phyloP scores from a whole-genome alignment of 2,113 vertebrate genomes.

The Lepus timidus region DNA sequence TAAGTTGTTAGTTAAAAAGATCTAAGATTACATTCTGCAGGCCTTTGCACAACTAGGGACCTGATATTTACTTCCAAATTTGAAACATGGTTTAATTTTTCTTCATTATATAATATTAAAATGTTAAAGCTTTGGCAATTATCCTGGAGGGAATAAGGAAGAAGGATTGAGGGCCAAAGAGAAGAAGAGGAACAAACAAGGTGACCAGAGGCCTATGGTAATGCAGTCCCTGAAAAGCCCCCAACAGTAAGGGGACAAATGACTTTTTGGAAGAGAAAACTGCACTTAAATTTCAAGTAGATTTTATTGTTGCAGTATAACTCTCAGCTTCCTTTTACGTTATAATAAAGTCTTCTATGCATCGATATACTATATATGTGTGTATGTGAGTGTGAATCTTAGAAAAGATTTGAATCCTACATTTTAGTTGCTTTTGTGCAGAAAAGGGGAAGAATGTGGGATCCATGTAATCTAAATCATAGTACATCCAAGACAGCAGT shows the following conservation, averaged over 20 bases:
- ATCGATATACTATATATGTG: not conserved
- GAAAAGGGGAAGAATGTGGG: not conserved
- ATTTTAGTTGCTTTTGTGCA: not conserved
- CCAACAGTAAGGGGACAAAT: not conserved
- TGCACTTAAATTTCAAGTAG: not conserved
- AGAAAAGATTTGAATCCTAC: not conserved
- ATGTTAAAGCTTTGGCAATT: not conserved
- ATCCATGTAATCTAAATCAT: not conserved
- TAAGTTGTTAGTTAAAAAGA: not conserved
- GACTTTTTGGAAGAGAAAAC: not conserved
- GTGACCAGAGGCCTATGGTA: accelerated
- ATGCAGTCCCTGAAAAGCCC: accelerated
- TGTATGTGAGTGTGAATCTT: not conserved
- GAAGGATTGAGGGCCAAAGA: not conserved
- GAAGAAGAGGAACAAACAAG: not conserved
- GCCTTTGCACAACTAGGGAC: not conserved
- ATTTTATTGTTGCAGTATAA: not conserved
- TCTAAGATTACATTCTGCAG: not conserved
- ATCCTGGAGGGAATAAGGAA: not conserved
- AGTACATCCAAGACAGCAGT: not conserved
- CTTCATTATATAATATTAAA: not conserved
- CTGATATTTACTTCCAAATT: not conserved
- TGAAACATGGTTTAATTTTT: not conserved
- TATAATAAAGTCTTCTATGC: not conserved
- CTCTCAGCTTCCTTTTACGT: not conserved